Evolutionary conservation across 2,888 invertebrate genomes (phyloP), one percentile per base, ranked within the genome.

Genomic region (Eupeodes luniger): DNA sequence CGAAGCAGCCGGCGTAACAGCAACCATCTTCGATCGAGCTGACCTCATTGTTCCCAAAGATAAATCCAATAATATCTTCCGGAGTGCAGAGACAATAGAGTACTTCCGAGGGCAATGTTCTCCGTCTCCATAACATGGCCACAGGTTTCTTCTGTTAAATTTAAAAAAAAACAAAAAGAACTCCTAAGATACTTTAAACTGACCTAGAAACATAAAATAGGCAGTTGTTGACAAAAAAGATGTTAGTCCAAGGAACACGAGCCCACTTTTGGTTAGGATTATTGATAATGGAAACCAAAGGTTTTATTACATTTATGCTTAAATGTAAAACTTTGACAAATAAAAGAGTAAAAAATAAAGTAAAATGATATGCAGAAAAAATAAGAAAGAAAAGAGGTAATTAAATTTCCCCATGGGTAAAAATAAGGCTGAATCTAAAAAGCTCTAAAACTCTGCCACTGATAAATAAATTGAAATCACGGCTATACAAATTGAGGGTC

Each of bases 21-120:
- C 98, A 61, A 97, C 99, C 72, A 99, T 99, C 92, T 99, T 98
- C 92, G 99, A 99, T 93, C 97, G 98, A 92, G 96, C 97, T 59
- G 97, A 97, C 91, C 90, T 93, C 36, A 90, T 92, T 67, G 91
- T 92, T 89, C 91, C 91, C 1, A 85, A 91, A 34, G 89, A 75
- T 16, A 93, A 92, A 81, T 78, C 49, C 1, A 47, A 53, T 12
- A 47, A 77, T 6, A 47, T 88, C 6, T 88, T 74, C 11, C 81
- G 84, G 64, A 81, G 64, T 70, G 53, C 34, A 0, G 81, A 81
- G 11, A 47, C 85, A 16, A 81, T 85, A 62, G 88, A 88, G 53
- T 88, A 88, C 61, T 88, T 88, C 34, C 74, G 64, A 34, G 85
- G 88, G 27, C 88, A 88, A 61, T 88, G 85, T 47, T 59, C 34